A percentile compares a stretch with the other conserved stretches of the same genome.
phyloP scores from a whole-genome alignment of 1,140 invertebrate genomes.

The Battus philenor region DNA sequence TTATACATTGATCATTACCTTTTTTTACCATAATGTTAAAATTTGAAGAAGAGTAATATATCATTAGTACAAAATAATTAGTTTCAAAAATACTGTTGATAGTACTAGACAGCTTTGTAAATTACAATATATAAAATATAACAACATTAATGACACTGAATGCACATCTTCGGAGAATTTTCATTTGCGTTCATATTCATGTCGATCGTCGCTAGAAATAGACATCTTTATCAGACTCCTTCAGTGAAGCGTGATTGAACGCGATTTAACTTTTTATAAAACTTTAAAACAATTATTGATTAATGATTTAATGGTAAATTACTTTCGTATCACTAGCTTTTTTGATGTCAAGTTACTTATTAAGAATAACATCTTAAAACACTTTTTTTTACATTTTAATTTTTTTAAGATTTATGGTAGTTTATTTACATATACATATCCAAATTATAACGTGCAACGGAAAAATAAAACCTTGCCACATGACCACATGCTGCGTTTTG shows the following conservation, averaged over 20 bases:
- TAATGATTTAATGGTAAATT: slow-evolving; percentile 25
- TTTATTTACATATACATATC: not conserved
- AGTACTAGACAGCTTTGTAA: too few species aligned
- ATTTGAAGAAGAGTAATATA: too few species aligned
- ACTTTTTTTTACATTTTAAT: not conserved
- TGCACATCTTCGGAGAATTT: too few species aligned
- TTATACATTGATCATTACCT: too few species aligned
- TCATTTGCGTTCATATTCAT: slow-evolving; percentile 34
- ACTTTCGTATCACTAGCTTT: not conserved
- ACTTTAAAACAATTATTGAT: slow-evolving; percentile 18
- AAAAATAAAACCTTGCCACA: not conserved
- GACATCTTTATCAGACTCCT: slow-evolving; percentile 61
- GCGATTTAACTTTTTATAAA: slow-evolving; percentile 21
- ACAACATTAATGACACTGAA: too few species aligned
- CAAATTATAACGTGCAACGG: not conserved
- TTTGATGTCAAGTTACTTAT: too few species aligned
- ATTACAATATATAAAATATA: too few species aligned
- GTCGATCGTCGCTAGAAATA: slow-evolving; percentile 44
- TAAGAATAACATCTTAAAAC: too few species aligned
- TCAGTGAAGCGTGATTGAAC: slow-evolving; percentile 31
- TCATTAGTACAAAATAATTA: too few species aligned
- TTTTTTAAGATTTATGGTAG: not conserved
- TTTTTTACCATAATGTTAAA: too few species aligned
- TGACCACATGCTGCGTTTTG: not conserved
- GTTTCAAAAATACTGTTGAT: too few species aligned